Conservation (phyloP, 2,113 vertebrate genomes). For the Centrocercus urophasianus region DNA sequence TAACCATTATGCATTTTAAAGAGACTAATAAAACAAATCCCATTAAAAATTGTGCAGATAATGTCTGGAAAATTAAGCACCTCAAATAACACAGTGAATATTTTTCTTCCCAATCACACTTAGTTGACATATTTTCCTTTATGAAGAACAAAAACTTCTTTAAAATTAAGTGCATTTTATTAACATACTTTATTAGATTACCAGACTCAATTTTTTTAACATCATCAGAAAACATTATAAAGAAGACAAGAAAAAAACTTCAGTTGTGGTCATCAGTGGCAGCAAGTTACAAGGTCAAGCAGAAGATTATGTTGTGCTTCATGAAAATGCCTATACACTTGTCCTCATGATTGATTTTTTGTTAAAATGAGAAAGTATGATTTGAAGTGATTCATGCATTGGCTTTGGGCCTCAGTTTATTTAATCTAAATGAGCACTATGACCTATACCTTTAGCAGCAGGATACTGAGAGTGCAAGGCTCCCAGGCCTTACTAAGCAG, state of each 20-base stretch:
- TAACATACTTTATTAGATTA: background rate
- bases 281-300: background rate
- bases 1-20: background rate
- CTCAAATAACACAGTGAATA: background rate
- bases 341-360: conserved; percentile 4
- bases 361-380: background rate
- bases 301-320: background rate
- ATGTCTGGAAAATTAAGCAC: background rate
- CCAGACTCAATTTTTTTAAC: background rate
- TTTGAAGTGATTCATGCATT: conserved; percentile 5
- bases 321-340: background rate
- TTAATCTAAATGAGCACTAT: conserved; percentile 23
- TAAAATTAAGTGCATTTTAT: background rate
- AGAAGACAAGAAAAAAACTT: background rate
- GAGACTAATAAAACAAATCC: background rate
- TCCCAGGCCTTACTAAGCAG: background rate
- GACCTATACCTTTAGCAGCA: background rate
- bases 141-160: background rate
- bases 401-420: background rate
- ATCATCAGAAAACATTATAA: background rate
- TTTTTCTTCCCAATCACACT: background rate
- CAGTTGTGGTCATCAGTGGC: background rate
- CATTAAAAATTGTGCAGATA: background rate
- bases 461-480: background rate
- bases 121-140: background rate